Evolutionary conservation across 2,113 vertebrate species (phyloP), one percentile per base, ranked within the genome.

Genomic region (Aphyosemion australe): DNA sequence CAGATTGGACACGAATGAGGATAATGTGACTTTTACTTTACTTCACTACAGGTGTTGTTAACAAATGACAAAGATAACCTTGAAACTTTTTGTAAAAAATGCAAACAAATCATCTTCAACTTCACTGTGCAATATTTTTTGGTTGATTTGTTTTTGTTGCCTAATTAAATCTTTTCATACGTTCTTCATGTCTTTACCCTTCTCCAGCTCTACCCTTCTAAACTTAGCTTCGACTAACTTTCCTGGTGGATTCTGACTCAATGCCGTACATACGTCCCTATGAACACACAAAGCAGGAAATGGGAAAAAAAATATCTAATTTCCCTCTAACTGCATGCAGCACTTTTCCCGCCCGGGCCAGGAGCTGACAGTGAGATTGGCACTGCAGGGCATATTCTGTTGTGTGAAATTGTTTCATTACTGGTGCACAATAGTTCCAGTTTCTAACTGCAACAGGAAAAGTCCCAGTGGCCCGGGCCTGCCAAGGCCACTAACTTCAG

Each of bases 401-500:
- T 79, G 87, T 88, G 87, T 89, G 86, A 90, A 91, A 90, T 90
- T 87, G 83, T 89, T 91, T 88, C 84, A 89, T 89, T 87, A 76
- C 59, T 57, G 61, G 62, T 65, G 62, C 71, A 48, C 45, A 49
- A 65, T 71, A 70, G 78, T 75, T 80, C 50, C 58, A 20, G 60
- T 76, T 57, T 19, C 65, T 71, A 42, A 56, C 59, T 75, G 73
- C 68, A 61, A 49, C 46, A 48, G 18, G 0, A 6, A 14, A 74
- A 37, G 54, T 58, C 84, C 64, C 59, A 65, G 62, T 41, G 46
- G 57, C 41, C 14, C 0, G 6, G 37, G 21, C 51, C 13, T 12
- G 45, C 51, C 9, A 4, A 55, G 61, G 9, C 61, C 55, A 18
- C 46, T 5, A 37, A 54, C 43, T 21, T 73, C 39, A 19, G 18